Base-by-base conservation (phyloP, 2,113 vertebrate genomes). In the Daubentonia madagascariensis region DNA sequence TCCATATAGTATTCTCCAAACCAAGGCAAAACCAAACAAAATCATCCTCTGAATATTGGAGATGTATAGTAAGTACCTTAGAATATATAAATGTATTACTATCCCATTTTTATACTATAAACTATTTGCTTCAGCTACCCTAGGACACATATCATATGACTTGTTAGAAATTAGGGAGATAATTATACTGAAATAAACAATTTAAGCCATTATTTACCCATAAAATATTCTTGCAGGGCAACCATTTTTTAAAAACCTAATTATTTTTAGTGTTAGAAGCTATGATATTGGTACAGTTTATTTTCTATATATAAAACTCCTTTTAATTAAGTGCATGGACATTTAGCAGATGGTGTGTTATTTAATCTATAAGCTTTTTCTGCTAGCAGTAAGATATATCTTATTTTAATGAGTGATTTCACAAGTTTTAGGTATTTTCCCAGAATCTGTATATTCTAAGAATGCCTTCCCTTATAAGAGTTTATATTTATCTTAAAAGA, bases 181-280 rank as follows among this genome's bases (percentile, higher is more conserved):
- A 78, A 81, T 94, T 95, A 94, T 91, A 75, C 11, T 81, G 59
- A 94, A 94, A 87, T 86, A 96, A 86, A 35, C 4, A 61, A 12
- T 76, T 91, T 68, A 65, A 92, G 37, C 13, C 57, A 87, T 59
- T 92, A 30, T 87, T 89, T 96, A 70, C 57, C n/a, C 63, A 96
- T 61, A 37, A 81, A 84, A 59, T 85, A 61, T 52, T 85, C 70
- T 96, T 94, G 13, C 30, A 75, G 50, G 50, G 45, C 63, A 81
- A 54, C 45, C 14, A 17, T 73, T 94, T 96, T 91, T 93, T 54
- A 61, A 79, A 95, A 68, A 45, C 1, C 28, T 85, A 78, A 57
- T 89, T 89, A 88, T 94, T 94, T 95, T 96, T 91, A 57, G 59
- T 67, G 43, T 94, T 85, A 91, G 57, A 88, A 93, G n/a, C 30